These are phyloP conservation scores for Epinephelus awoara DNA, from an alignment of 2,797 vertebrate species.

Conservation along the genomic window DNA sequence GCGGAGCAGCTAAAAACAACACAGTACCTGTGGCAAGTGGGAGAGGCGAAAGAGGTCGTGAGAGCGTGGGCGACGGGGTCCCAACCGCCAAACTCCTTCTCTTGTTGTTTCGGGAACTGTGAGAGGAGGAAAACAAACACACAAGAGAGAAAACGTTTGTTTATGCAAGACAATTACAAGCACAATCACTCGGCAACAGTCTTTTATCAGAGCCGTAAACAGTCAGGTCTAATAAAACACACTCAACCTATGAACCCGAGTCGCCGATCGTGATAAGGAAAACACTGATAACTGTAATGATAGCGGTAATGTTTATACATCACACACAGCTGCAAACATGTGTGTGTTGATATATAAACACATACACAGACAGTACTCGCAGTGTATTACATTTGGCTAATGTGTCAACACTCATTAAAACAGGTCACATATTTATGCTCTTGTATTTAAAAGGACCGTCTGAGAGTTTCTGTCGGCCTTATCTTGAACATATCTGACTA, in stretches of 20 bases:
- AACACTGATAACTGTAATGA: slow-evolving; percentile 12
- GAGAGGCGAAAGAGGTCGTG: slow-evolving; percentile 93
- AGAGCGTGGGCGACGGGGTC: slow-evolving; percentile 93
- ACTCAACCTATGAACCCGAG: neutral
- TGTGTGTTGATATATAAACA: slow-evolving; percentile 25
- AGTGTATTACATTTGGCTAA: neutral
- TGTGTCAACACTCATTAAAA: neutral
- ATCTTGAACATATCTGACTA: too few relatives aligned
- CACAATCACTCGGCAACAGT: slow-evolving; percentile 8
- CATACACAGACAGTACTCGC: neutral
- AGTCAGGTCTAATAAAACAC: slow-evolving; percentile 4
- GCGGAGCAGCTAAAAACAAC: neutral
- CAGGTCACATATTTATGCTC: neutral
- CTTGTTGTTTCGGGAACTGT: slow-evolving; percentile 92
- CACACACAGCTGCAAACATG: slow-evolving; percentile 19
- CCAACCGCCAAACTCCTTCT: slow-evolving; percentile 93
- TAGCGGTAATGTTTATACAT: slow-evolving; percentile 21
- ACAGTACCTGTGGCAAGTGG: slow-evolving; percentile 91
- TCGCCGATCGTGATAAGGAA: slow-evolving; percentile 17
- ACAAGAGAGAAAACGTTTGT: slow-evolving; percentile 29
- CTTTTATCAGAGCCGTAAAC: slow-evolving; percentile 37
- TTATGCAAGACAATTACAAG: slow-evolving; percentile 31
- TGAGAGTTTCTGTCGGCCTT: too few relatives aligned
- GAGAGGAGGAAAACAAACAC: slow-evolving; percentile 35
- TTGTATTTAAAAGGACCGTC: too few relatives aligned